Base-by-base conservation (phyloP, 2,113 vertebrate species). In the Heterotilapia buettikoferi region DNA sequence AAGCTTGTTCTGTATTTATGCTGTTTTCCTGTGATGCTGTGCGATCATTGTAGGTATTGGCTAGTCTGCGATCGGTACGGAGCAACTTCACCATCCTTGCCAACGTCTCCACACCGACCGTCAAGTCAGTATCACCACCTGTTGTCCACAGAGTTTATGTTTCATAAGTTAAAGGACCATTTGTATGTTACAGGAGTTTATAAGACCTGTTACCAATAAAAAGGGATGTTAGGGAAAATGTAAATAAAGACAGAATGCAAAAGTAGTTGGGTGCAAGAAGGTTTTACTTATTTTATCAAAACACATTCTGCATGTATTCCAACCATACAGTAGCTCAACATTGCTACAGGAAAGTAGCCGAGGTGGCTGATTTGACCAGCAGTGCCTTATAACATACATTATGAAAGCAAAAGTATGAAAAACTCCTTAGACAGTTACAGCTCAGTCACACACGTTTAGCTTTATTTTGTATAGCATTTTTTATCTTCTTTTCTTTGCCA, bases 21-120 rank as follows among this genome's bases (percentile, higher is more conserved):
- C 16, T 80, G 8, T 53, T 33, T 14, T 76, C 13, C 19, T 59
- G 4, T 81, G 31, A 24, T 31, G 9, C 26, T 81, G 31, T 89
- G 38, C 57, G 43, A 24, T 88, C 14, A 36, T 68, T 90, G 87
- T 89, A 98, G 98, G 97, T 99, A 52, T 93, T 99, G 93, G 98
- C 98, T 94, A 98, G 98, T 88, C 96, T 98, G 59, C 94, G 97
- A 84, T 98, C 98, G 0, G 96, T 99, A 59, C 95, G 98, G 54
- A 97, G 95, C 93, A 98, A 98, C 94, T 96, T 97, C 61, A 96
- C 96, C 6, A 83, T 96, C n/a, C 95, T 98, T 3, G 97, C 95
- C 33, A 97, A 97, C 11, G 92, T 97, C 80, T 97, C 97, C 61
- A 97, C 97, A 2, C 90, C 93, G 0, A 81, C 92, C 83, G 1